phyloP scores from a whole-genome alignment of 2,797 vertebrate species.

The Allobates femoralis region DNA sequence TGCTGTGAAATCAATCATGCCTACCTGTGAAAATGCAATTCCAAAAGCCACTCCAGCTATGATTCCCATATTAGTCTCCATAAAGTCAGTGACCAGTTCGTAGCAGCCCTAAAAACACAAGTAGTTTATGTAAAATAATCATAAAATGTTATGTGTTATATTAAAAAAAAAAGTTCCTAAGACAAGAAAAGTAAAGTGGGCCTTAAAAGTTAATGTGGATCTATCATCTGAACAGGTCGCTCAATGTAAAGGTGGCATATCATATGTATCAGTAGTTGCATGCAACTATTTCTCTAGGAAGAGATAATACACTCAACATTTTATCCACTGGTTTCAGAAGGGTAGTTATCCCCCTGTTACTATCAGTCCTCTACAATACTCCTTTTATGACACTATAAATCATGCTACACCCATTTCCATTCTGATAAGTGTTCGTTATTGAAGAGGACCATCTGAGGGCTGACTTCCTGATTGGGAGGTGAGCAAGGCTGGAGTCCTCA shows the following conservation, averaged over 20 bases:
- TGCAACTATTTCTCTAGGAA: no score
- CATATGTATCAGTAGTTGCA: no score
- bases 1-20: neutral
- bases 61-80: slow-evolving; percentile 95
- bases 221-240: no score
- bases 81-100: slow-evolving; percentile 91
- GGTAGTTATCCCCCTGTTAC: no score
- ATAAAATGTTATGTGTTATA: neutral
- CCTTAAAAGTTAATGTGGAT: no score
- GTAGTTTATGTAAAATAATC: neutral
- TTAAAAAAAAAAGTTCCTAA: neutral
- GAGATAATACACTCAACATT: no score
- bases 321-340: no score
- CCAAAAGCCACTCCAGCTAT: slow-evolving; percentile 95
- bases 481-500: no score
- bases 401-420: neutral
- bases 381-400: neutral
- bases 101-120: slow-evolving; percentile 87
- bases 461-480: no score
- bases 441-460: no score
- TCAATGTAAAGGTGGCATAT: no score
- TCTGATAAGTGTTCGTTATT: no score
- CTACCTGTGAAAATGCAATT: slow-evolving; percentile 95
- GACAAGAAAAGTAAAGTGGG: neutral
- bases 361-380: neutral